Evolutionary conservation across 2,113 vertebrate species (phyloP), one percentile per base, ranked within the genome.

Genomic region (Caloenas nicobarica): DNA sequence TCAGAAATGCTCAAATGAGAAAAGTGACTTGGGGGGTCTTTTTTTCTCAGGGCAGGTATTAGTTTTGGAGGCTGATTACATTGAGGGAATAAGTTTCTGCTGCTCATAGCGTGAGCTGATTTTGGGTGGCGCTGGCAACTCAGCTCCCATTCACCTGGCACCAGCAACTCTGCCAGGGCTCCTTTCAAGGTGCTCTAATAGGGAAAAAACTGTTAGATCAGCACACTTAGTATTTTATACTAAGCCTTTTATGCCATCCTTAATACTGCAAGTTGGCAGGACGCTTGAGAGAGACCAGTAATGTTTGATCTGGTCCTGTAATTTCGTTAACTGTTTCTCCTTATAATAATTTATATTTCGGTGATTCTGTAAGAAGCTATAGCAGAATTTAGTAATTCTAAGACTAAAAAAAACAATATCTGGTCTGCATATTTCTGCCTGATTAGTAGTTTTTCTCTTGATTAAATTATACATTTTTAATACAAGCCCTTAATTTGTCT

Each of bases 381-480:
- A 79, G 79, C 29, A 61, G 84, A 91, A 93, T 97, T 91, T 98
- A 96, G 96, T 97, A 97, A 91, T 46, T 62, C 73, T 94, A 88
- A 86, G 96, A 96, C 91, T 94, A 97, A 96, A 97, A 81, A 46
- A 95, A 74, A 80, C 68, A 96, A 81, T 92, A 97, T 96, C 84
- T 93, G 64, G 85, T 56, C 92, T 94, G 88, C 84, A 93, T 95
- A 96, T 97, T 97, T 97, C 77, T 62, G 94, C 92, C 95, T 97
- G 93, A 96, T 97, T 97, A 97, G 87, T 68, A 88, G 91, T 76
- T 97, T 97, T 96, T 74, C 74, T 96, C 90, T 93, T 97, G 96
- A 97, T 97, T 97, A 97, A 97, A 97, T 96, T 95, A 97, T 97
- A 73, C 94, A 96, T 97, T 98, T 97, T 97, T 97, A 96, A 97